A percentile compares a stretch with the other conserved stretches of the same genome.
Conservation (phyloP, 2,888 invertebrate genomes). For the Leucophenga maculata region DNA sequence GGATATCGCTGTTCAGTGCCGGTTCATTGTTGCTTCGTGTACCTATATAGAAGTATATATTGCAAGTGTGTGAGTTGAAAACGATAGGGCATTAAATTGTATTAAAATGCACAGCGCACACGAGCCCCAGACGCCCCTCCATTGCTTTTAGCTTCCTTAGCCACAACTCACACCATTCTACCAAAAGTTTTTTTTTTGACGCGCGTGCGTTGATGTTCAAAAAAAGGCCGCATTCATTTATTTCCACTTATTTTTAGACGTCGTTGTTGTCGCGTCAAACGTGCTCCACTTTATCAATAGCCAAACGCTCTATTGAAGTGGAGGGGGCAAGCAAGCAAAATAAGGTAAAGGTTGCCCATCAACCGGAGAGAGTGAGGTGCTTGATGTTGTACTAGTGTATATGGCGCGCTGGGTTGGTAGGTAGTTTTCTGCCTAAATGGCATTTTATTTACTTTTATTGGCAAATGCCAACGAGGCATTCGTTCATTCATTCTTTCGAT, state of each 20-base stretch:
- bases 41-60: background rate
- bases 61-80: slow-evolving; percentile 36
- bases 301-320: slow-evolving; percentile 6
- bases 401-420: slow-evolving; percentile 14
- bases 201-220: slow-evolving; percentile 38
- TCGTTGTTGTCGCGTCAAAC: slow-evolving; percentile 17
- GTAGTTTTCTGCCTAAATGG: slow-evolving; percentile 46
- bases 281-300: slow-evolving; percentile 30
- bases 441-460: slow-evolving; percentile 65
- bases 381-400: background rate
- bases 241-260: slow-evolving; percentile 52
- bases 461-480: slow-evolving; percentile 62
- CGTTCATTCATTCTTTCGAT: slow-evolving; percentile 26
- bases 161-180: slow-evolving; percentile 7
- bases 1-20: background rate
- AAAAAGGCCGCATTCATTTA: slow-evolving; percentile 51
- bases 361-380: background rate
- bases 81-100: slow-evolving; percentile 64
- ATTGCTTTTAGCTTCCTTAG: slow-evolving; percentile 25
- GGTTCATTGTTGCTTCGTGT: slow-evolving; percentile 25
- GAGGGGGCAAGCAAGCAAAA: slow-evolving; percentile 32
- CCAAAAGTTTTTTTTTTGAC: background rate
- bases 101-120: slow-evolving; percentile 62
- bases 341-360: slow-evolving; percentile 6
- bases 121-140: slow-evolving; percentile 32